A percentile compares a stretch with the other conserved stretches of the same genome.
phyloP scores from a whole-genome alignment of 2,888 invertebrate species.

The Crocallis elinguaria region DNA sequence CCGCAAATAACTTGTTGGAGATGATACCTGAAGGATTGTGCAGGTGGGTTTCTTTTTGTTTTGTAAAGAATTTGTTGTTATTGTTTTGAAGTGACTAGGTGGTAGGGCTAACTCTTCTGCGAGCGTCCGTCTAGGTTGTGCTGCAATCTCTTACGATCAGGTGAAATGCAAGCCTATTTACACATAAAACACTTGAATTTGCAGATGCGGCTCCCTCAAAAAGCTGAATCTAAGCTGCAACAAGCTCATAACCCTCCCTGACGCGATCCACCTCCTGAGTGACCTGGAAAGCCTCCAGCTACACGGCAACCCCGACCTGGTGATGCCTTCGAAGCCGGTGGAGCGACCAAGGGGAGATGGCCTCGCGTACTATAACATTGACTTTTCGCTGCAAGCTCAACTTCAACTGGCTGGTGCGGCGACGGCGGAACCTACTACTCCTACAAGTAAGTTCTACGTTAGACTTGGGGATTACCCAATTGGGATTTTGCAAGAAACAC shows the following conservation, averaged over 20 bases:
- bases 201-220: slow-evolving; percentile 96
- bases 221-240: slow-evolving; percentile 97
- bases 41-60: slow-evolving; percentile 82
- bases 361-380: slow-evolving; percentile 98
- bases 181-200: neutral
- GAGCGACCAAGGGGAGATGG: slow-evolving; percentile 91
- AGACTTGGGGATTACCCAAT: neutral
- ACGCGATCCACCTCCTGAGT: slow-evolving; percentile 97
- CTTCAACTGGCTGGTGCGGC: slow-evolving; percentile 95
- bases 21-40: slow-evolving; percentile 99
- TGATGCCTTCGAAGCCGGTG: slow-evolving; percentile 97
- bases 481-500: no score
- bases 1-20: slow-evolving; percentile 97
- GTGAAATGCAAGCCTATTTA: no score
- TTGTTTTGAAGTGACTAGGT: no score
- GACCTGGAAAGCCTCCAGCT: slow-evolving; percentile 96
- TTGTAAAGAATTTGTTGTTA: no score
- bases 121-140: no score
- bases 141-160: no score
- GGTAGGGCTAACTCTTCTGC: no score
- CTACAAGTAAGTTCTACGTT: slow-evolving; percentile 86
- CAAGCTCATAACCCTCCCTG: slow-evolving; percentile 97
- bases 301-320: slow-evolving; percentile 96
- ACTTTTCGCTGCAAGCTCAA: slow-evolving; percentile 98
- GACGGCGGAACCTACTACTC: slow-evolving; percentile 89